These are phyloP conservation scores for Fopius arisanus DNA, from an alignment of 1,140 invertebrate species.

Conservation along the genomic window DNA sequence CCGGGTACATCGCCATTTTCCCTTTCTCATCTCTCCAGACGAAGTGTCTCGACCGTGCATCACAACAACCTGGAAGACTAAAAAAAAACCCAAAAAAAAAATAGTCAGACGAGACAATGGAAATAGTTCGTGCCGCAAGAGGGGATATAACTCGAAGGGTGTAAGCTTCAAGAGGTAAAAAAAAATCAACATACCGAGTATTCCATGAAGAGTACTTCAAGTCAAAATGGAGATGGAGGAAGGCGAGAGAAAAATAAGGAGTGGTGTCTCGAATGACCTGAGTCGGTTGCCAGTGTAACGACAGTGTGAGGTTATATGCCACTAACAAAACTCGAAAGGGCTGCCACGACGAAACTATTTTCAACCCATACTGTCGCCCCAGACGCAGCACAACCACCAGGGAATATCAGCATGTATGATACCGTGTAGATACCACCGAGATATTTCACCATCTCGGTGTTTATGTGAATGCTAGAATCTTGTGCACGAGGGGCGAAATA, in stretches of 20 bases:
- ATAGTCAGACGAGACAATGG: constrained; percentile 18
- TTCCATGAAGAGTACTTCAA: constrained; percentile 1
- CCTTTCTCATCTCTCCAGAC: neutral
- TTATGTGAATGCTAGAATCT: neutral
- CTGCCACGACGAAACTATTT: constrained; percentile 24
- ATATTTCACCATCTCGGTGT: neutral
- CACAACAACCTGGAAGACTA: neutral
- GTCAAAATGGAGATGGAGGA: constrained; percentile 26
- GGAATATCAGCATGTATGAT: neutral
- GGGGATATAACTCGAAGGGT: constrained; percentile 24
- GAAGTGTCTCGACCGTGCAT: neutral
- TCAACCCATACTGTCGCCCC: neutral
- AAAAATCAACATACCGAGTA: constrained; percentile 5
- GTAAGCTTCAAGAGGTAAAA: constrained; percentile 16
- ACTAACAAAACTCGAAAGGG: neutral
- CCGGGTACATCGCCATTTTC: neutral
- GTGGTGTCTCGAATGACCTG: constrained; percentile 12
- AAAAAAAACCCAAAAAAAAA: neutral
- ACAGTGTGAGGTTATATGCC: neutral
- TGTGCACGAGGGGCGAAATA: constrained; percentile 31
- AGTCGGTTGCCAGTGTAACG: neutral
- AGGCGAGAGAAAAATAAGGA: constrained; percentile 13
- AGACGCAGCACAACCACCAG: neutral
- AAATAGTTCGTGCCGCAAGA: constrained; percentile 25
- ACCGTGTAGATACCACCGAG: neutral